A percentile compares a stretch with the other conserved stretches of the same genome.
Evolutionary conservation across 2,888 invertebrate genomes (phyloP).

Genomic region (Dolichopus griseipennis): DNA sequence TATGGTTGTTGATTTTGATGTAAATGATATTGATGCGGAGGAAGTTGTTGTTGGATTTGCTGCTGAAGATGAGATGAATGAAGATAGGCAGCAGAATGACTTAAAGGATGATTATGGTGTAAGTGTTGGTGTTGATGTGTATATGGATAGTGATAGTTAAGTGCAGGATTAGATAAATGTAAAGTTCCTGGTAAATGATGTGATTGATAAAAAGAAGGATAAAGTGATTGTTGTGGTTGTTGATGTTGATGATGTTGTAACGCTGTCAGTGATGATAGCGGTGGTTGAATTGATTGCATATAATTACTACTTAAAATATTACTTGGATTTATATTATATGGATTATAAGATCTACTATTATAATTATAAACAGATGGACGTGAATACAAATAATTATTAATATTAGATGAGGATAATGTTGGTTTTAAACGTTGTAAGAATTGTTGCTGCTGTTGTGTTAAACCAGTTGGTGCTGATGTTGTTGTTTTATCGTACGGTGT

Average conservation of each 20-base stretch:
- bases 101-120: slow-evolving; percentile 14
- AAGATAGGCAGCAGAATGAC: slow-evolving; percentile 8
- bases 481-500: slow-evolving; percentile 25
- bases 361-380: slow-evolving; percentile 18
- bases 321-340: slow-evolving; percentile 8
- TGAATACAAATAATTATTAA: slow-evolving; percentile 28
- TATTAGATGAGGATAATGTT: slow-evolving; percentile 40
- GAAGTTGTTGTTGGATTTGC: slow-evolving; percentile 35
- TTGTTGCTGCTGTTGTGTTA: slow-evolving; percentile 24
- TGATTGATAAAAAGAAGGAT: slow-evolving; percentile 23
- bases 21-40: slow-evolving; percentile 24
- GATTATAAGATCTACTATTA: slow-evolving; percentile 18
- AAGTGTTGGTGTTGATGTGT: slow-evolving; percentile 37
- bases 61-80: slow-evolving; percentile 23
- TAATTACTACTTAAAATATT: slow-evolving; percentile 9
- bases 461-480: slow-evolving; percentile 22
- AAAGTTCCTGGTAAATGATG: slow-evolving; percentile 38
- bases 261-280: slow-evolving; percentile 29
- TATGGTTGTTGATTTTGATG: slow-evolving; percentile 34
- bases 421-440: slow-evolving; percentile 32
- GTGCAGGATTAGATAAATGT: slow-evolving; percentile 42
- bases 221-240: slow-evolving; percentile 24
- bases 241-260: slow-evolving; percentile 33
- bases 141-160: slow-evolving; percentile 34
- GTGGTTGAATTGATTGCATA: slow-evolving; percentile 22